Percentiles rank a stretch among this genome's conserved stretches.
phyloP scores from a whole-genome alignment of 2,113 vertebrate genomes.

The Eleginops maclovinus region DNA sequence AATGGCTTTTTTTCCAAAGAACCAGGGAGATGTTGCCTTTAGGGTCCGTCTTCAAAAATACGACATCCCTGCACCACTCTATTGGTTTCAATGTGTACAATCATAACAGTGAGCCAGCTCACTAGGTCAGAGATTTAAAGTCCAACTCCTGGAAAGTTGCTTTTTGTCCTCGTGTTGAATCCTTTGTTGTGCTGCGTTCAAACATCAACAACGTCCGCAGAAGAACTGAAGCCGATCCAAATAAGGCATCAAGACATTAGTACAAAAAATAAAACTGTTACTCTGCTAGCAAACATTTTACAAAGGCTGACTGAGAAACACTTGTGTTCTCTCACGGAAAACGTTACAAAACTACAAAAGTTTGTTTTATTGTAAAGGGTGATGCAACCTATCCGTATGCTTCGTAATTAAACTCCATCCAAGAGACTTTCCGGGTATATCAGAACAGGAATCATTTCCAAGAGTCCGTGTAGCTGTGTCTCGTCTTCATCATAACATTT shows the following conservation, averaged over 20 bases:
- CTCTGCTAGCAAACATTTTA: constrained; percentile 67
- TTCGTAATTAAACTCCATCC: background rate
- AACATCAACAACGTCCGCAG: constrained; percentile 10
- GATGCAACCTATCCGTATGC: background rate
- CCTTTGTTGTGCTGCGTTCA: constrained; percentile 1
- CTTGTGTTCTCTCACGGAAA: constrained; percentile 9
- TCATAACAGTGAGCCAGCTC: constrained; percentile 74
- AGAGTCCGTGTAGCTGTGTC: background rate
- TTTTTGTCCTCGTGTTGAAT: constrained; percentile 8
- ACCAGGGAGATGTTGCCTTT: too few species aligned
- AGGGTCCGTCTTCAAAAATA: too few species aligned
- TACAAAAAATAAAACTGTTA: constrained; percentile 68
- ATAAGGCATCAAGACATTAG: constrained; percentile 66
- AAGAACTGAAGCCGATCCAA: constrained; percentile 48
- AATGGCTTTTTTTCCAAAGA: too few species aligned
- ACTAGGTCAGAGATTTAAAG: constrained; percentile 41
- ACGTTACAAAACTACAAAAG: constrained; percentile 61
- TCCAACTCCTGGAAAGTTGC: background rate
- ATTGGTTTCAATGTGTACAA: constrained; percentile 36
- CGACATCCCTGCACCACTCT: too few species aligned
- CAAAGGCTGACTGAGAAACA: constrained; percentile 48
- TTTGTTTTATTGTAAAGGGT: constrained; percentile 35
- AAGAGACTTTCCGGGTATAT: background rate
- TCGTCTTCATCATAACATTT: background rate
- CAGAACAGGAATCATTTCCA: background rate